A percentile compares a stretch with the other conserved stretches of the same genome.
Conservation (phyloP, 2,797 vertebrate genomes). For the Dermochelys coriacea region DNA sequence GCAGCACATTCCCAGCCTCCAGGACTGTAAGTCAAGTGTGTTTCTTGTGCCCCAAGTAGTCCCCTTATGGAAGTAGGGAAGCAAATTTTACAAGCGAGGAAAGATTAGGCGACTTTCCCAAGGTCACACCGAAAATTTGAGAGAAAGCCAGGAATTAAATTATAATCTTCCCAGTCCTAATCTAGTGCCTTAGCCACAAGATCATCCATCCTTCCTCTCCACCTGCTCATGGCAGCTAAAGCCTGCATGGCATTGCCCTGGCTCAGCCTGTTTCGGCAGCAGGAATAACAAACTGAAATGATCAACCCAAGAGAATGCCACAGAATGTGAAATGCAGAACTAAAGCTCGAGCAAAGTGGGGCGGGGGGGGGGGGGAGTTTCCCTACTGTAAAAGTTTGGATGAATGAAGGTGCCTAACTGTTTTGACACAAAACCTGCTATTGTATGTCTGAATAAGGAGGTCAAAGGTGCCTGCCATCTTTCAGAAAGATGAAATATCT, state of each 20-base stretch:
- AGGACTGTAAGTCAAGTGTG: neutral
- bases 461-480: neutral
- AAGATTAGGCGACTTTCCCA: neutral
- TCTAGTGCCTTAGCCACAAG: neutral
- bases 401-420: neutral
- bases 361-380: no score
- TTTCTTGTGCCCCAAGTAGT: neutral
- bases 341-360: neutral
- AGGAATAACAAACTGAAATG: neutral
- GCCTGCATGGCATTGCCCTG: accelerated
- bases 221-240: no score
- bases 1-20: neutral
- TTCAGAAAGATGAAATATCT: neutral
- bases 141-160: neutral
- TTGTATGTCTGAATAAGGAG: neutral
- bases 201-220: neutral
- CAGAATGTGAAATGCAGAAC: neutral
- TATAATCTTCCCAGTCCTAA: neutral
- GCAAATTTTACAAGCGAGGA: neutral
- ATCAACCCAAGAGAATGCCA: neutral
- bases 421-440: neutral
- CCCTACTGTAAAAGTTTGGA: neutral
- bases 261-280: accelerated
- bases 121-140: neutral
- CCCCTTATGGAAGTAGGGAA: neutral